phyloP scores from a whole-genome alignment of 2,113 vertebrate genomes.

The Callionymus lyra region DNA sequence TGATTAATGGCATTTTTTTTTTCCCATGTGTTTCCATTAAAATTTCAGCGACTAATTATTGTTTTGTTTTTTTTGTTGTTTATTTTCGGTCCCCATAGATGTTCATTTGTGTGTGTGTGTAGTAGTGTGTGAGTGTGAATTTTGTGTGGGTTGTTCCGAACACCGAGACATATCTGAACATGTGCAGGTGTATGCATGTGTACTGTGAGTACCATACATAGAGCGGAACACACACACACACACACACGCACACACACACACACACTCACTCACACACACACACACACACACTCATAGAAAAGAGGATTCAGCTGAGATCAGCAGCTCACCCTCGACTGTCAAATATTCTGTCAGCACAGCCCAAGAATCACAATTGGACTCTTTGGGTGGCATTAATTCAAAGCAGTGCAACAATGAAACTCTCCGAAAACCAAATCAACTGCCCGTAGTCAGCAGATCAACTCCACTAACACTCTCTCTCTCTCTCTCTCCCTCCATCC shows the following conservation, averaged over 20 bases:
- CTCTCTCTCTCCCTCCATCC: constrained; percentile 9
- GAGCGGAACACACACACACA: constrained; percentile 3
- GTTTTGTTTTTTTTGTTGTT: no score
- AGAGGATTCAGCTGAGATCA: constrained; percentile 64
- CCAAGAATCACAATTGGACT: constrained; percentile 64
- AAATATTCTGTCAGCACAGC: constrained; percentile 63
- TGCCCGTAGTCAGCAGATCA: constrained; percentile 62
- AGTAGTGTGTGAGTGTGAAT: no score
- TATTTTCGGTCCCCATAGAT: constrained; percentile 5
- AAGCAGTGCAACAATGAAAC: constrained; percentile 57
- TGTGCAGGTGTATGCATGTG: constrained; percentile 39
- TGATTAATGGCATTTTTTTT: constrained; percentile 8
- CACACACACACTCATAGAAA: constrained; percentile 17
- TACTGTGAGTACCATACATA: constrained; percentile 12
- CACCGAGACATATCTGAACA: constrained; percentile 26
- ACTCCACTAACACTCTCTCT: constrained; percentile 33
- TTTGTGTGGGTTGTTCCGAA: constrained; percentile 16
- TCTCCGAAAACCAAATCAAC: constrained; percentile 67
- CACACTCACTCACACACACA: not conserved
- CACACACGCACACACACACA: not conserved
- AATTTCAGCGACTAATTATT: no score
- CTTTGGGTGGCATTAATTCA: constrained; percentile 67
- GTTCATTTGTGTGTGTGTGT: not conserved
- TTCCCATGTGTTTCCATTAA: no score
- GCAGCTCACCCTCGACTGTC: constrained; percentile 59